Conservation (phyloP, 2,113 vertebrate genomes). For the Grantiella picta region DNA sequence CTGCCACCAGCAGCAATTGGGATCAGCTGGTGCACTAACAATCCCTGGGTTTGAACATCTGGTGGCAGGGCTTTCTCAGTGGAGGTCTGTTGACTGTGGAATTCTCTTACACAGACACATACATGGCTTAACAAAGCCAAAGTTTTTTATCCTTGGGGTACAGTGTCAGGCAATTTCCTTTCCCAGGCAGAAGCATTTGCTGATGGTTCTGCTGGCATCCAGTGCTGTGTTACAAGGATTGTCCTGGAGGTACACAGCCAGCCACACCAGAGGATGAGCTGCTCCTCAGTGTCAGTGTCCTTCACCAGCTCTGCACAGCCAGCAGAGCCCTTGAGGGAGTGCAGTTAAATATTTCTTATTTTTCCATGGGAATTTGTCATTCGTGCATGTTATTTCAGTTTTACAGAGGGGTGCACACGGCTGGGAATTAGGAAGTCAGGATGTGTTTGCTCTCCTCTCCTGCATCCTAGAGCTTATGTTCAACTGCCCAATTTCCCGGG, state of each 20-base stretch:
- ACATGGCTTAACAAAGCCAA: constrained; percentile 42
- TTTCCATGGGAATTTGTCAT: accelerated
- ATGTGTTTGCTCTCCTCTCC: not conserved
- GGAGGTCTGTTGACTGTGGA: constrained; percentile 47
- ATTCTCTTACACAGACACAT: constrained; percentile 34
- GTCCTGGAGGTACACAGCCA: not conserved
- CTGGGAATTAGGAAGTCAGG: not conserved
- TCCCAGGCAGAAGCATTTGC: constrained; percentile 54
- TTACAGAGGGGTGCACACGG: not conserved
- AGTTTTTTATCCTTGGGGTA: constrained; percentile 58
- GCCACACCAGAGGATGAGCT: not conserved
- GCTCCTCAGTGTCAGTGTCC: not conserved
- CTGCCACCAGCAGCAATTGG: constrained; percentile 40
- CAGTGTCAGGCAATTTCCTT: constrained; percentile 40
- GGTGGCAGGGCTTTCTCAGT: constrained; percentile 60
- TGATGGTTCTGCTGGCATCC: not conserved
- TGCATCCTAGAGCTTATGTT: not conserved
- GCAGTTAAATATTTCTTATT: not conserved
- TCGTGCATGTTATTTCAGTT: not conserved
- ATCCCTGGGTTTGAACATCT: constrained; percentile 63
- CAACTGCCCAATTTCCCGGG: not conserved
- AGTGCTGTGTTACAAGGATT: not conserved
- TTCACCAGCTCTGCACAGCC: not conserved
- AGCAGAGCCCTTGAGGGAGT: not conserved
- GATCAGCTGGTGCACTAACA: constrained; percentile 61